Percentiles rank a stretch among this genome's conserved stretches.
phyloP scores from a whole-genome alignment of 2,797 vertebrate species.

The Protonibea diacanthus region DNA sequence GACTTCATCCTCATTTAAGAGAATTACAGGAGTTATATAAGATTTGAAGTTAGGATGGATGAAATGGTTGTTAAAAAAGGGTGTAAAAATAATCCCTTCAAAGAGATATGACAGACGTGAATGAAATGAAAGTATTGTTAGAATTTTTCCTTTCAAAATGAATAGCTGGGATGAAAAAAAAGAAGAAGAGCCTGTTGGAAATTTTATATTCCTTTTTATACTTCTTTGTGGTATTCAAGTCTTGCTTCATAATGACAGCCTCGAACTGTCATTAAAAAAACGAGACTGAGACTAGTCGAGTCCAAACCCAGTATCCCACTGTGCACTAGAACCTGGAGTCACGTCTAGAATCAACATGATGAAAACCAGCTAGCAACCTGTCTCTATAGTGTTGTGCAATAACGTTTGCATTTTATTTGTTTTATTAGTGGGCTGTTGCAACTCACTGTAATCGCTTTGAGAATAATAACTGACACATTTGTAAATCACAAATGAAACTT shows the following conservation, averaged over 20 bases:
- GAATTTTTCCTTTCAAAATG: slow-evolving; percentile 52
- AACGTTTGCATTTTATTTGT: slow-evolving; percentile 13
- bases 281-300: slow-evolving; percentile 4
- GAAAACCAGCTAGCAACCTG: slow-evolving; percentile 11
- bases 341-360: slow-evolving; percentile 16
- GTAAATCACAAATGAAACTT: neutral
- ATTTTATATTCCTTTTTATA: slow-evolving; percentile 57
- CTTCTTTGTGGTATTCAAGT: slow-evolving; percentile 40
- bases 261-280: slow-evolving; percentile 40
- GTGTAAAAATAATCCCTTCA: slow-evolving; percentile 30
- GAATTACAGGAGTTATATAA: slow-evolving; percentile 25
- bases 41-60: slow-evolving; percentile 32
- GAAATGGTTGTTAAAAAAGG: slow-evolving; percentile 15
- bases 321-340: slow-evolving; percentile 22
- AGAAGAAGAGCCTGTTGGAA: slow-evolving; percentile 50
- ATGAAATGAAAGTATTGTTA: slow-evolving; percentile 37
- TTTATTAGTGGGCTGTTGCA: slow-evolving; percentile 14
- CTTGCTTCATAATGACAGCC: slow-evolving; percentile 31
- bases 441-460: neutral
- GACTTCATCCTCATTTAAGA: slow-evolving; percentile 1
- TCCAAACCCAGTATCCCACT: slow-evolving; percentile 11
- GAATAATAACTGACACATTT: neutral
- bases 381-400: neutral
- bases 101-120: slow-evolving; percentile 37
- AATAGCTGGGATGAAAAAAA: slow-evolving; percentile 31